Conservation (phyloP, 1,140 invertebrate species). For the Nephila pilipes region DNA sequence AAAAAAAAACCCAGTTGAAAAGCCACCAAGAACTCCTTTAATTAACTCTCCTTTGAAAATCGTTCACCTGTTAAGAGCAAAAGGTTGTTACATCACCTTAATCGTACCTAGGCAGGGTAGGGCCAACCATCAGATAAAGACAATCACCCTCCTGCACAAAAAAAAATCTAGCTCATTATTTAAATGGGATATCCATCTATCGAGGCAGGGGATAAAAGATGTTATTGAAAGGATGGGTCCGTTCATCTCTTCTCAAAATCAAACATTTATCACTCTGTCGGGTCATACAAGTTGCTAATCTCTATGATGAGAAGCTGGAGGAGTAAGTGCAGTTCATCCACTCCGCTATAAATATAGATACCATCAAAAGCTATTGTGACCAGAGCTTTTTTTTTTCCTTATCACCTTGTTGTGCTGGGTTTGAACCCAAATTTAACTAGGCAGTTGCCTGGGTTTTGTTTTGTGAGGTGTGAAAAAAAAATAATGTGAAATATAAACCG, state of each 20-base stretch:
- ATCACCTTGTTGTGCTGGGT: background rate
- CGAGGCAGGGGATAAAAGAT: background rate
- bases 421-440: too few relatives aligned
- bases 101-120: background rate
- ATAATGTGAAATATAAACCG: too few relatives aligned
- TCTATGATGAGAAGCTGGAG: background rate
- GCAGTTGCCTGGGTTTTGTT: too few relatives aligned
- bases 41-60: conserved; percentile 33
- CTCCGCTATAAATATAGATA: too few relatives aligned
- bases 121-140: conserved; percentile 1
- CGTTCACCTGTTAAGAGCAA: conserved; percentile 51
- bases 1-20: conserved; percentile 11
- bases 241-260: conserved; percentile 9
- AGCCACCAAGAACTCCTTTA: background rate
- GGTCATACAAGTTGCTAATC: conserved; percentile 2
- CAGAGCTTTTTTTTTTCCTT: background rate
- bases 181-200: conserved; percentile 9
- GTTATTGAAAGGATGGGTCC: background rate
- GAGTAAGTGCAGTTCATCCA: background rate
- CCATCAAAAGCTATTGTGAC: background rate
- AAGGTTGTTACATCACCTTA: conserved; percentile 6
- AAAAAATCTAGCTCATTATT: conserved; percentile 16
- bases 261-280: conserved; percentile 16
- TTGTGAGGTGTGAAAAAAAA: too few relatives aligned
- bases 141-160: background rate